Conservation (phyloP, 2,888 invertebrate genomes). For the Apamea sordens region DNA sequence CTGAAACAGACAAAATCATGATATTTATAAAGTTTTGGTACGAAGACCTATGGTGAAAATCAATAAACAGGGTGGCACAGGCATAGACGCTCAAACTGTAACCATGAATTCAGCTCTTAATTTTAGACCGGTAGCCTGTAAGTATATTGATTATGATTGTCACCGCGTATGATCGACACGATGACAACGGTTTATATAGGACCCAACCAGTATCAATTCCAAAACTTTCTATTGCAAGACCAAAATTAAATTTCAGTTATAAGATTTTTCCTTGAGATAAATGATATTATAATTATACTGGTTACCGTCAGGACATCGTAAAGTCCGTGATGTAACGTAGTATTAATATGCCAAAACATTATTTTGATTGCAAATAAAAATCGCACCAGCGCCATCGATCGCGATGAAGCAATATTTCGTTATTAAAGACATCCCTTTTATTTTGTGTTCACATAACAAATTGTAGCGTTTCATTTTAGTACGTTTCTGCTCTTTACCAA, state of each 20-base stretch:
- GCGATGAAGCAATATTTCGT: slow-evolving; percentile 76
- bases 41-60: too few relatives aligned
- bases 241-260: too few relatives aligned
- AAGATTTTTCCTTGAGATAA: not conserved
- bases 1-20: too few relatives aligned
- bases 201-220: not conserved
- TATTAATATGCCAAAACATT: slow-evolving; percentile 44
- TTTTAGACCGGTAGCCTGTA: too few relatives aligned
- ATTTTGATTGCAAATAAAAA: slow-evolving; percentile 78
- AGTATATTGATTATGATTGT: not conserved
- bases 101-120: too few relatives aligned
- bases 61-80: too few relatives aligned
- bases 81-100: too few relatives aligned
- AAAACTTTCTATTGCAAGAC: not conserved
- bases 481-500: slow-evolving; percentile 25
- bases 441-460: slow-evolving; percentile 62
- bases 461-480: slow-evolving; percentile 56
- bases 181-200: not conserved
- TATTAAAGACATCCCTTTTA: slow-evolving; percentile 68
- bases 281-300: not conserved
- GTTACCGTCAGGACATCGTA: not conserved
- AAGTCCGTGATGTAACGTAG: slow-evolving; percentile 47
- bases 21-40: too few relatives aligned
- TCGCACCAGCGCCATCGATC: slow-evolving; percentile 71
- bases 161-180: too few relatives aligned